Evolutionary conservation across 1,140 invertebrate species (phyloP).

Genomic region (Anoplophora glabripennis): DNA sequence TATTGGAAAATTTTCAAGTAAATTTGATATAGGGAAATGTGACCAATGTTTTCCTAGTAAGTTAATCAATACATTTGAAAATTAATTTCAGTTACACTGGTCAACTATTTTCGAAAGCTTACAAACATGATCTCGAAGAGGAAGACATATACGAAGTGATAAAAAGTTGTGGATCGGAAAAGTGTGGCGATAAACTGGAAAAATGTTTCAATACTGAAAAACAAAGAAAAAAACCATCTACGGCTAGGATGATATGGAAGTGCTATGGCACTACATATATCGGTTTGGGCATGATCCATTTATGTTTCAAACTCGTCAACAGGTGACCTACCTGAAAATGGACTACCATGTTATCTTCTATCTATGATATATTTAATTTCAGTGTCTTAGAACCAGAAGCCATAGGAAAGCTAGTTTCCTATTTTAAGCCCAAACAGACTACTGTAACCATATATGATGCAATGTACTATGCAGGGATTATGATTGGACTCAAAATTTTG

Average conservation of each 20-base stretch:
- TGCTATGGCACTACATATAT: constrained; percentile 29
- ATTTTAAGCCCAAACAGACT: constrained; percentile 56
- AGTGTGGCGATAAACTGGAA: constrained; percentile 30
- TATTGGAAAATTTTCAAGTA: no score
- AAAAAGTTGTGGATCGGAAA: constrained; percentile 26
- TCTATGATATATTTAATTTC: no score
- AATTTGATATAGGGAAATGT: no score
- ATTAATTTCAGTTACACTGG: constrained; percentile 27
- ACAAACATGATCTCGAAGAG: constrained; percentile 33
- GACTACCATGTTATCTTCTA: no score
- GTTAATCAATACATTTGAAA: no score
- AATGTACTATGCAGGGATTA: constrained; percentile 63
- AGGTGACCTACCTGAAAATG: constrained; percentile 16
- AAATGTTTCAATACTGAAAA: constrained; percentile 13
- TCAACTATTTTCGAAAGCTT: constrained; percentile 29
- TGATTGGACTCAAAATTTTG: constrained; percentile 59
- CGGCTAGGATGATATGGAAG: constrained; percentile 21
- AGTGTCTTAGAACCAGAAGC: constrained; percentile 70
- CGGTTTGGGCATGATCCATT: constrained; percentile 21
- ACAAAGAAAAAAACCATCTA: constrained; percentile 17
- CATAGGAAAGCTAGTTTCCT: constrained; percentile 65
- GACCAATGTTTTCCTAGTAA: no score
- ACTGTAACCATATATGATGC: constrained; percentile 54
- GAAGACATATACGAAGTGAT: constrained; percentile 37
- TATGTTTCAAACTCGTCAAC: constrained; percentile 22